These are phyloP conservation scores for Scomberomorus guttatus DNA, from an alignment of 2,797 vertebrate species.

Conservation along the genomic window DNA sequence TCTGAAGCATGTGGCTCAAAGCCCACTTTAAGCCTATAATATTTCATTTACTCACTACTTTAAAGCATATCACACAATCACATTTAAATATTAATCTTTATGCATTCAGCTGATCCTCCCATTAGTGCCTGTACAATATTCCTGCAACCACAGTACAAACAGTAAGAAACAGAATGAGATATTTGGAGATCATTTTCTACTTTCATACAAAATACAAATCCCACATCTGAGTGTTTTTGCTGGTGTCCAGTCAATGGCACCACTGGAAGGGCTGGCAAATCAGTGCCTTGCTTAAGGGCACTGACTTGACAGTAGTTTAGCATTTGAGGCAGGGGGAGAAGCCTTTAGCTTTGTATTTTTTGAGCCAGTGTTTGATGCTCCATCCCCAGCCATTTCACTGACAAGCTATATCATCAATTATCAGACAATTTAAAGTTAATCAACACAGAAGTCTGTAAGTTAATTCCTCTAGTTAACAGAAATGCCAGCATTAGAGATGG, in stretches of 20 bases:
- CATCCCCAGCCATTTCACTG: not conserved
- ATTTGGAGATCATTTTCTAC: not conserved
- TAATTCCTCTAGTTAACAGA: constrained; percentile 28
- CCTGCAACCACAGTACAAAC: not conserved
- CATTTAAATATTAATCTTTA: not conserved
- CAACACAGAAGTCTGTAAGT: constrained; percentile 2
- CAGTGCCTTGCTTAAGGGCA: not conserved
- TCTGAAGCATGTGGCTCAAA: not conserved
- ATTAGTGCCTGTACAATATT: not conserved
- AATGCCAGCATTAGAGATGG: constrained; percentile 13
- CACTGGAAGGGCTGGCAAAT: not conserved
- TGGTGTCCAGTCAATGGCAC: not conserved
- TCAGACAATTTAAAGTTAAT: constrained; percentile 24
- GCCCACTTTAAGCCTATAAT: not conserved
- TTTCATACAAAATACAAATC: not conserved
- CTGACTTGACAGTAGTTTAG: not conserved
- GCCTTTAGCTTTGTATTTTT: not conserved
- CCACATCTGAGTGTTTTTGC: not conserved
- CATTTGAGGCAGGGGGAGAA: too few species aligned
- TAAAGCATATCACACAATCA: not conserved
- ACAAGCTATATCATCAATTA: not conserved
- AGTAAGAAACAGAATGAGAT: not conserved
- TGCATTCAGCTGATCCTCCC: not conserved
- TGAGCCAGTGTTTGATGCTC: not conserved
- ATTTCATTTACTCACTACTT: not conserved